Evolutionary conservation across 2,113 vertebrate genomes (phyloP).

Genomic region (Phaethornis superciliosus): DNA sequence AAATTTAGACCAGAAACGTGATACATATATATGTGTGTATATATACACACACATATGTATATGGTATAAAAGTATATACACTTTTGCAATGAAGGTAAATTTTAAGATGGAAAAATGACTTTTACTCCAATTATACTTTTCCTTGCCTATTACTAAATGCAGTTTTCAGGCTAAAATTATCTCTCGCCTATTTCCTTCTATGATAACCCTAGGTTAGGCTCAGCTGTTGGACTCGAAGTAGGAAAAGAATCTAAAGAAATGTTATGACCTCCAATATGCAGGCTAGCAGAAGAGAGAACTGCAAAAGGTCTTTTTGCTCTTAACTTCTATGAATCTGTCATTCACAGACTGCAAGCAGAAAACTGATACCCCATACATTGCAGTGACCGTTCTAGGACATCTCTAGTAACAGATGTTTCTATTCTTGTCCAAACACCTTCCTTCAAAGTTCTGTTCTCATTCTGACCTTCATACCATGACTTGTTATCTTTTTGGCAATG

Average conservation of each 20-base stretch:
- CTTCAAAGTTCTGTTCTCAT: constrained; percentile 56
- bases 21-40: neutral
- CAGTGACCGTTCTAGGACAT: constrained; percentile 63
- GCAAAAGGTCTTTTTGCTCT: neutral
- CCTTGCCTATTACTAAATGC: neutral
- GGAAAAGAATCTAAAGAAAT: constrained; percentile 30
- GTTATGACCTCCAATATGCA: neutral
- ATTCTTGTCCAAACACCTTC: constrained; percentile 70
- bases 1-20: constrained; percentile 32
- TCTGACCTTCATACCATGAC: constrained; percentile 62
- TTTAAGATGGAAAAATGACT: constrained; percentile 22
- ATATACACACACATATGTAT: neutral
- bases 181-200: neutral
- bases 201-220: neutral
- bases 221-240: neutral
- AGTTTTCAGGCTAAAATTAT: neutral
- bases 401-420: constrained; percentile 67
- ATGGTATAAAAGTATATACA: neutral
- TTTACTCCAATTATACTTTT: neutral
- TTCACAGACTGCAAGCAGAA: constrained; percentile 32
- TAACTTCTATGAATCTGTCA: constrained; percentile 50
- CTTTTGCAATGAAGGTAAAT: neutral
- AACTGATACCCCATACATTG: constrained; percentile 44
- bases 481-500: constrained; percentile 56
- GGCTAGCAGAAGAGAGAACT: neutral